These are phyloP conservation scores for Pseudomyrmex concolor DNA, from an alignment of 1,140 invertebrate species.

Conservation along the genomic window DNA sequence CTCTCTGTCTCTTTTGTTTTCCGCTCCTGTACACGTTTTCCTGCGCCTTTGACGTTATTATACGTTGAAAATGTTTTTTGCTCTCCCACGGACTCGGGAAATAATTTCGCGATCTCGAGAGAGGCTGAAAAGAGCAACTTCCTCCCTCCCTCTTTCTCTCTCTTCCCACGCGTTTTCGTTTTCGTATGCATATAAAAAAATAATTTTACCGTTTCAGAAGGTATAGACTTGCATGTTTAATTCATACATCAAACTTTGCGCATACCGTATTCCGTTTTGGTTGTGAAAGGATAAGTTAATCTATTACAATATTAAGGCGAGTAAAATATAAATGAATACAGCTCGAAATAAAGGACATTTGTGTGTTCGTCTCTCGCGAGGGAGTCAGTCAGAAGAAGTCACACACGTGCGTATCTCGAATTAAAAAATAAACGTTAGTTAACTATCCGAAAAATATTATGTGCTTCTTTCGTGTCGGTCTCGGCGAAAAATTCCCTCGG, in stretches of 20 bases:
- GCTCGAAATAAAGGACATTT: not conserved
- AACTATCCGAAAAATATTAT: no score
- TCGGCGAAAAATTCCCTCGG: no score
- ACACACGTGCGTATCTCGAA: no score
- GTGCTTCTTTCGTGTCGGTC: no score
- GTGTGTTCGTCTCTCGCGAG: not conserved
- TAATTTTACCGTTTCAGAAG: not conserved
- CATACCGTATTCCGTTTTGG: not conserved
- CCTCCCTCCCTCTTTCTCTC: not conserved
- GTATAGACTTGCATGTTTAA: not conserved
- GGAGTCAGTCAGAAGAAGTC: no score
- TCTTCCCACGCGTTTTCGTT: not conserved
- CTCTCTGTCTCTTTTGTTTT: not conserved
- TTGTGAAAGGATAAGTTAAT: not conserved
- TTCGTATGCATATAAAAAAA: constrained; percentile 11
- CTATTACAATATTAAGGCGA: not conserved
- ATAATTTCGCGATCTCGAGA: constrained; percentile 16
- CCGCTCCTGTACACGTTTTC: constrained; percentile 11
- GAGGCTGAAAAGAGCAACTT: not conserved
- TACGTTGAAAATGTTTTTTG: constrained; percentile 13
- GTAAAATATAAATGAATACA: not conserved
- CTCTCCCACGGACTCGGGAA: not conserved
- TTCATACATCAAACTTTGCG: constrained; percentile 1
- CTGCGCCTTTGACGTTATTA: constrained; percentile 3
- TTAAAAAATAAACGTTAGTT: no score